Conservation (phyloP, 2,113 vertebrate species). For the Sminthopsis crassicaudata region DNA sequence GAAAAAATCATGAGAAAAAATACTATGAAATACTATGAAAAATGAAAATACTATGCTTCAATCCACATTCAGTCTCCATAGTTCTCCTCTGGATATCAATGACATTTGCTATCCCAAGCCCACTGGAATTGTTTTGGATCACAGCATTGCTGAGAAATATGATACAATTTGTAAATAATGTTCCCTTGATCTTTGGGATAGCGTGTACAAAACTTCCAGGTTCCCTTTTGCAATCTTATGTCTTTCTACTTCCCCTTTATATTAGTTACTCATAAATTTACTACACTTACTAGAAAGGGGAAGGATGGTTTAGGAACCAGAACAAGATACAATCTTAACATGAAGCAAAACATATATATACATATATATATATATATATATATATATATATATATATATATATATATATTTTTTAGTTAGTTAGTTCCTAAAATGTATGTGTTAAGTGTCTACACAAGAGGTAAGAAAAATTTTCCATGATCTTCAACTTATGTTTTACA, state of each 20-base stretch:
- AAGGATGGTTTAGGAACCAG: not conserved
- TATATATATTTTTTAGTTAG: too few species aligned
- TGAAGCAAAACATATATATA: too few species aligned
- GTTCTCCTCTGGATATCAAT: too few species aligned
- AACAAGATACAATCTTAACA: not conserved
- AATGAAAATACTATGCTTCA: too few species aligned
- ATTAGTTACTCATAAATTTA: not conserved
- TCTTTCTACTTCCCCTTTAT: not conserved
- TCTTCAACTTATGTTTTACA: not conserved
- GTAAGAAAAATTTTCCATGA: not conserved
- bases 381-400: too few species aligned
- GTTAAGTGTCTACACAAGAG: not conserved
- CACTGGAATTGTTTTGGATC: too few species aligned
- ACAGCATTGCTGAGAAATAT: not conserved
- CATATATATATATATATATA: too few species aligned
- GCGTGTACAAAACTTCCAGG: not conserved
- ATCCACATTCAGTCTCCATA: too few species aligned
- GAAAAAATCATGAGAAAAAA: too few species aligned
- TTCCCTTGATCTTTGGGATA: not conserved
- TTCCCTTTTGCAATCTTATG: not conserved
- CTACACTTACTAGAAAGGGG: not conserved
- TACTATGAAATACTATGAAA: too few species aligned
- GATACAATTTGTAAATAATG: not conserved
- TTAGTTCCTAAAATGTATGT: not conserved
- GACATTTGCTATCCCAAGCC: too few species aligned